Conservation (phyloP, 1,140 invertebrate genomes). For the Drosophila ohnishii region DNA sequence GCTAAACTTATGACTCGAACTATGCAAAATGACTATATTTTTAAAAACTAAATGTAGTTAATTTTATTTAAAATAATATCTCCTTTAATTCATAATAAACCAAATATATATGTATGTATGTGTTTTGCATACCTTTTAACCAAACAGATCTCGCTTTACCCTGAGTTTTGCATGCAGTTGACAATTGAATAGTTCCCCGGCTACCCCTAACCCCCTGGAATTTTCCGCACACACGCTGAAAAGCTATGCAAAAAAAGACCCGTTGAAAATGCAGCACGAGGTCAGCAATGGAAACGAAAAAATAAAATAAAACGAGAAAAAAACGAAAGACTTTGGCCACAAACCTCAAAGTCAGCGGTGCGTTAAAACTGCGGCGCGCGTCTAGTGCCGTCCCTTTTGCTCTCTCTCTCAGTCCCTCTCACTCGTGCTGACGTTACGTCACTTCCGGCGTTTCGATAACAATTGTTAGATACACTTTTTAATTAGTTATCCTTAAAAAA, state of each 20-base stretch:
- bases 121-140: not conserved
- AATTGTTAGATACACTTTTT: not conserved
- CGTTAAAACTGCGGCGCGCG: conserved; percentile 57
- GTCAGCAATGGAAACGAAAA: conserved; percentile 36
- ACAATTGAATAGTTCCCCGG: conserved; percentile 13
- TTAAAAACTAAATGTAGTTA: too few species aligned
- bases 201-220: not conserved
- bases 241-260: conserved; percentile 12
- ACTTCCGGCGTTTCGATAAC: conserved; percentile 38
- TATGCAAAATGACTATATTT: too few species aligned
- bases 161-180: conserved; percentile 29
- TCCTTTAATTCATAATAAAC: not conserved
- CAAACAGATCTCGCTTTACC: not conserved
- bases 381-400: conserved; percentile 4
- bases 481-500: too few species aligned
- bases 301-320: conserved; percentile 23
- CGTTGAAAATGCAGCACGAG: conserved; percentile 64
- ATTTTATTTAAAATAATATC: too few species aligned
- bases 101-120: not conserved
- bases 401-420: conserved; percentile 4
- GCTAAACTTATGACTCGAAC: too few species aligned
- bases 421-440: conserved; percentile 48
- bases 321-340: conserved; percentile 76
- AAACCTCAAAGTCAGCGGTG: conserved; percentile 63
- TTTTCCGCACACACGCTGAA: conserved; percentile 11